Conservation (phyloP, 2,113 vertebrate species). For the Cygnus atratus region DNA sequence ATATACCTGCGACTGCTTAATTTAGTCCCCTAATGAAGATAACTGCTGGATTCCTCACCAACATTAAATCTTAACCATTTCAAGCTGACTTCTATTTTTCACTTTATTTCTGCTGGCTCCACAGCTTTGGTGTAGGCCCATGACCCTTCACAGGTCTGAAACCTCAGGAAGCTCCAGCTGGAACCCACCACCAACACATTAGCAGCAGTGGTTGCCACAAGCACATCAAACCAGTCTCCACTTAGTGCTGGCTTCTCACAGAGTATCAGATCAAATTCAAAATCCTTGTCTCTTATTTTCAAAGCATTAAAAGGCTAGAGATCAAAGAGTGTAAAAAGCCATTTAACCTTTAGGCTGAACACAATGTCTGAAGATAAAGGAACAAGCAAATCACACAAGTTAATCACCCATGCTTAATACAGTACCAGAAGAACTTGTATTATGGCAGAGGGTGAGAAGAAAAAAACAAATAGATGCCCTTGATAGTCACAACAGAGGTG, state of each 20-base stretch:
- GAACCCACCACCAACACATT: background rate
- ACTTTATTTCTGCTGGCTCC: background rate
- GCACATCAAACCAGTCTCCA: background rate
- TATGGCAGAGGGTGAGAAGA: background rate
- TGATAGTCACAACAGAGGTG: background rate
- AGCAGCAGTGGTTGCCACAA: background rate
- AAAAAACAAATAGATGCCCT: background rate
- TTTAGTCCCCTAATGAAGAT: background rate
- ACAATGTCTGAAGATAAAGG: background rate
- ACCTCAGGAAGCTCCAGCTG: background rate
- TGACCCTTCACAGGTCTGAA: background rate
- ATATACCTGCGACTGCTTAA: background rate
- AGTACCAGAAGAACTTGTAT: background rate
- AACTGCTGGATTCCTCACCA: background rate
- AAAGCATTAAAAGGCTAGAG: background rate
- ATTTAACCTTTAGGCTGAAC: background rate
- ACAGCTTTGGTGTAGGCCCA: background rate
- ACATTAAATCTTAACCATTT: background rate
- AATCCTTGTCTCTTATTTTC: background rate
- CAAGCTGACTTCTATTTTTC: background rate
- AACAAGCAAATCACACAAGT: background rate
- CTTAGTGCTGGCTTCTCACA: background rate
- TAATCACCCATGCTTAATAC: background rate
- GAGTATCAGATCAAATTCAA: background rate
- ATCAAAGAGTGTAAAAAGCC: background rate